A percentile compares a stretch with the other conserved stretches of the same genome.
phyloP scores from a whole-genome alignment of 2,888 invertebrate genomes.

The Apamea epomidion region DNA sequence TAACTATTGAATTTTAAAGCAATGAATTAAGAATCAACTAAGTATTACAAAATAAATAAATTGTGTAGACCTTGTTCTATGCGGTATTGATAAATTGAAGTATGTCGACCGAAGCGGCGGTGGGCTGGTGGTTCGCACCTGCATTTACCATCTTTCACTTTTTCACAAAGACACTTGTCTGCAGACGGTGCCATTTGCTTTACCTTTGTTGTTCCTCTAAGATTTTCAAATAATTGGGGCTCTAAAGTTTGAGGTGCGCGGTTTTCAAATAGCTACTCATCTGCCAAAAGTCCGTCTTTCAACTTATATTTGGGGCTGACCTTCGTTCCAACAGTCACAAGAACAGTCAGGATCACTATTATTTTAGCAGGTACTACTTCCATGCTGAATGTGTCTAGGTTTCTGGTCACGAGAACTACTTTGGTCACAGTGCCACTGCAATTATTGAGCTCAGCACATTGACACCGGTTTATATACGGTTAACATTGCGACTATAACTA shows the following conservation, averaged over 20 bases:
- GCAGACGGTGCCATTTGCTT: not conserved
- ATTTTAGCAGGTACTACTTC: not conserved
- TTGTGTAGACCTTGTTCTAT: not conserved
- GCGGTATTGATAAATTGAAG: not conserved
- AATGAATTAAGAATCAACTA: too few relatives aligned
- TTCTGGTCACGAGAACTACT: too few relatives aligned
- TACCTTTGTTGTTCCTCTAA: not conserved
- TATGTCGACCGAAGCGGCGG: not conserved
- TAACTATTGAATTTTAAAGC: not conserved
- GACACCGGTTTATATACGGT: too few relatives aligned
- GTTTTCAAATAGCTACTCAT: slow-evolving; percentile 1
- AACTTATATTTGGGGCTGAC: not conserved
- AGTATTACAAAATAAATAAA: not conserved
- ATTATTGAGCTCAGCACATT: too few relatives aligned
- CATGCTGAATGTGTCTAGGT: too few relatives aligned
- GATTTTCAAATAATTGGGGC: not conserved
- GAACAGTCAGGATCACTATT: not conserved
- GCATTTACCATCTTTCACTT: slow-evolving; percentile 5
- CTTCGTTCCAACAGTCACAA: not conserved
- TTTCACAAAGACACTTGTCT: not conserved
- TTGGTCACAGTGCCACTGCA: too few relatives aligned
- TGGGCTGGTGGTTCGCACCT: too few relatives aligned
- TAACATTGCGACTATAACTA: too few relatives aligned
- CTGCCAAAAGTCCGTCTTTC: slow-evolving; percentile 5
- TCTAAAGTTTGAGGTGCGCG: not conserved